These are phyloP conservation scores for Diarsia brunnea DNA, from an alignment of 2,888 invertebrate species.

Conservation along the genomic window DNA sequence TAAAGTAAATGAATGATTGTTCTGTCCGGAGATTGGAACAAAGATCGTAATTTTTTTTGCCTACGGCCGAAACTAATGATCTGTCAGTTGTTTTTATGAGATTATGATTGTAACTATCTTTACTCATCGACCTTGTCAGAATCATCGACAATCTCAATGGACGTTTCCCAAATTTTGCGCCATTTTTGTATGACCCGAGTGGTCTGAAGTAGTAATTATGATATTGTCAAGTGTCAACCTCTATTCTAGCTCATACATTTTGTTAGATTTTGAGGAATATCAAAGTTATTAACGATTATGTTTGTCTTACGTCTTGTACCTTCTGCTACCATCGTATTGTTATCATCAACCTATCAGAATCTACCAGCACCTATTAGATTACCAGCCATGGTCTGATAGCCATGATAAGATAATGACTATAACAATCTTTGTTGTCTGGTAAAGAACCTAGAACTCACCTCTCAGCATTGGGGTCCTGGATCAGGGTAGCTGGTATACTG, in stretches of 20 bases:
- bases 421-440: background rate
- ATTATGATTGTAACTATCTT: background rate
- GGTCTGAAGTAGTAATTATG: background rate
- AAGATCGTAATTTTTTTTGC: constrained; percentile 18
- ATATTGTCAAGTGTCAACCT: background rate
- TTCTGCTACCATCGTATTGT: background rate
- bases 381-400: too few relatives aligned
- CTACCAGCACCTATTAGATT: too few relatives aligned
- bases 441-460: constrained; percentile 73
- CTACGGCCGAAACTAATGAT: constrained; percentile 10
- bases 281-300: background rate
- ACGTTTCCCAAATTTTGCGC: background rate
- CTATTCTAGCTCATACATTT: background rate
- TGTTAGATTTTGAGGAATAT: too few relatives aligned
- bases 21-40: background rate
- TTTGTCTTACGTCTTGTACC: too few relatives aligned
- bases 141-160: background rate
- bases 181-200: background rate
- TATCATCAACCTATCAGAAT: background rate
- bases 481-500: constrained; percentile 90
- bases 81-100: background rate
- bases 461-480: constrained; percentile 89
- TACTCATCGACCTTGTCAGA: background rate
- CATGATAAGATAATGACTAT: background rate
- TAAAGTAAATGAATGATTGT: constrained; percentile 14